phyloP scores from a whole-genome alignment of 1,140 invertebrate genomes.

The Chelonus insularis region DNA sequence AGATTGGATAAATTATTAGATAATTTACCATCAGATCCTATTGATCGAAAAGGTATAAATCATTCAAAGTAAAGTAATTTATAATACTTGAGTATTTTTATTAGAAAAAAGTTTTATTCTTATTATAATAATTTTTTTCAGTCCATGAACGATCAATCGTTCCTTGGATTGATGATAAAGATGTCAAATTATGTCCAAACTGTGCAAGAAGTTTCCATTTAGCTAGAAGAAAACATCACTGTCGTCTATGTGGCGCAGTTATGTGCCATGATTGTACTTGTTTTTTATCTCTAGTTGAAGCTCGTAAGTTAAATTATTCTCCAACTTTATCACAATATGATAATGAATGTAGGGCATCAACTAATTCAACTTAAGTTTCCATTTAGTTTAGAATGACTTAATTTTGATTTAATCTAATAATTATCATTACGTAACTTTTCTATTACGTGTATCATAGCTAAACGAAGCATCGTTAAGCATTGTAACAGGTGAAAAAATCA shows the following conservation, averaged over 20 bases:
- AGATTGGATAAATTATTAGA: slow-evolving; percentile 88
- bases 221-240: slow-evolving; percentile 91
- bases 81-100: no score
- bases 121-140: no score
- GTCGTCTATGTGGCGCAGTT: slow-evolving; percentile 91
- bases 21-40: slow-evolving; percentile 79
- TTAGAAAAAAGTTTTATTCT: no score
- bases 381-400: no score
- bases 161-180: slow-evolving; percentile 89
- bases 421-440: not conserved
- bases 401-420: no score
- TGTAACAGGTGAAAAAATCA: not conserved
- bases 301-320: slow-evolving; percentile 81
- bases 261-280: slow-evolving; percentile 93
- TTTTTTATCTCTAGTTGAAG: slow-evolving; percentile 81
- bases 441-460: not conserved
- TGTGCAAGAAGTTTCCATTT: slow-evolving; percentile 89
- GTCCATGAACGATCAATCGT: slow-evolving; percentile 81
- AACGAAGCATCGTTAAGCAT: no score
- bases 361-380: no score
- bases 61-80: not conserved
- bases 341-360: no score
- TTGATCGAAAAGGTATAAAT: slow-evolving; percentile 75
- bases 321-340: no score
- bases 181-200: slow-evolving; percentile 86